Evolutionary conservation across 2,888 invertebrate genomes (phyloP), one percentile per base, ranked within the genome.

Genomic region (Oxytorus armatus): DNA sequence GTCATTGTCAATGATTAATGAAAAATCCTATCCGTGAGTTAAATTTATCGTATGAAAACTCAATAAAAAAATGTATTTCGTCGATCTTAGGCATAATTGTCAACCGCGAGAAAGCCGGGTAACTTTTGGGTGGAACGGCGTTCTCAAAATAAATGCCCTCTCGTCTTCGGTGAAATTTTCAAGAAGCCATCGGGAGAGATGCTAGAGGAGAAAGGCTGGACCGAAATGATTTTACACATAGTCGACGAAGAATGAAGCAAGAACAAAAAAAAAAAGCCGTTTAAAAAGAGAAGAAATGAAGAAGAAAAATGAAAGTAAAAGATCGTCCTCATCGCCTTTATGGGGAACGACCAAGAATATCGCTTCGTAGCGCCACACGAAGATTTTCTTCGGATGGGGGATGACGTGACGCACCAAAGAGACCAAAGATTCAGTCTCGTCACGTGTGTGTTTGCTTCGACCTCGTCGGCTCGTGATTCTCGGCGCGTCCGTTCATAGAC

Each of bases 401-500:
- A 44, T 69, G 68, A 68, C 73, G 61, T 39, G 61, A 23, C 72
- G 25, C 47, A 14, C 42, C 25, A 39, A n/a, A 59, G 57, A 63
- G n/a, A n/a, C n/a, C 16, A 29, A 21, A 59, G 47, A 68, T 23
- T 70, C 79, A 66, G n/a, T n/a, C n/a, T 75, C 51, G 65, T 75
- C 79, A 70, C 65, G 79, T 70, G 76, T 73, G 51, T 63, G 42
- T 72, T 68, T 80, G 42, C 76, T 68, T 80, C 73, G 76, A 73
- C 76, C 80, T 76, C 80, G 61, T 65, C 59, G 55, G 36, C 66
- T 66, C 70, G 75, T 63, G 33, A 77, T 77, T 77, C 76, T 68
- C 76, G 77, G 44, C 73, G 77, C 74, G 70, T 81, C 73, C 77
- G 80, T 77, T 81, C 77, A 77, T 77, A 70, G 80, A 81, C 80